phyloP scores from a whole-genome alignment of 1,140 invertebrate genomes.

The Drosophila arizonae region DNA sequence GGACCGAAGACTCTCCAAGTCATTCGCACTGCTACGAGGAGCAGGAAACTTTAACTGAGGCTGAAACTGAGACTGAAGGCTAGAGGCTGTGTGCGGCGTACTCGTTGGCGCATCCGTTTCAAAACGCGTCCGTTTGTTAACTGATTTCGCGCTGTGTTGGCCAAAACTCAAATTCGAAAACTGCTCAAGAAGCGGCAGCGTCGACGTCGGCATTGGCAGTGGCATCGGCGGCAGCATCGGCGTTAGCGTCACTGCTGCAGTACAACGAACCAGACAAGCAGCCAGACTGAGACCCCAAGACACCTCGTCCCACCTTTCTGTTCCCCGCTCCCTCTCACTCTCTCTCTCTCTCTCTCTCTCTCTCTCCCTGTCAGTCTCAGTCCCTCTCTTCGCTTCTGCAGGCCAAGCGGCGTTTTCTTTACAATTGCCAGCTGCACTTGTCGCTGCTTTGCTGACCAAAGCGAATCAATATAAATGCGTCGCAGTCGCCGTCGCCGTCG shows the following conservation, averaged over 20 bases:
- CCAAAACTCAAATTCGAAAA: constrained; percentile 75
- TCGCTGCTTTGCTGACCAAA: constrained; percentile 50
- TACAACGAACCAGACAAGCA: constrained; percentile 66
- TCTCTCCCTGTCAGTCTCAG: not conserved
- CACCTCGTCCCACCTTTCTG: not conserved
- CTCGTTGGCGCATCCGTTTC: constrained; percentile 69
- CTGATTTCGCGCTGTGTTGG: constrained; percentile 80
- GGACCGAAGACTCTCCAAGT: constrained; percentile 43
- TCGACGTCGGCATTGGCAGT: not conserved
- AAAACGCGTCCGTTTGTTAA: constrained; percentile 82
- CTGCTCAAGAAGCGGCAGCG: constrained; percentile 53
- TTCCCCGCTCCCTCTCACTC: not conserved
- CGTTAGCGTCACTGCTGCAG: constrained; percentile 34
- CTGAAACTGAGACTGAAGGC: not conserved
- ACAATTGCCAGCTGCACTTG: constrained; percentile 64
- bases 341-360: not conserved
- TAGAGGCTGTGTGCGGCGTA: constrained; percentile 1
- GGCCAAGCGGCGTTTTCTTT: constrained; percentile 24
- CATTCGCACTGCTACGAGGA: constrained; percentile 52
- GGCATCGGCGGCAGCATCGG: not conserved
- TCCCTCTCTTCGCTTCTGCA: too few relatives aligned
- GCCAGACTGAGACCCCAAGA: constrained; percentile 36
- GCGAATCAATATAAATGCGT: constrained; percentile 72
- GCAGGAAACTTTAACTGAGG: constrained; percentile 31
- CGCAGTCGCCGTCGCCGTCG: constrained; percentile 22